Conservation (phyloP, 2,888 invertebrate species). For the Altica lythri region DNA sequence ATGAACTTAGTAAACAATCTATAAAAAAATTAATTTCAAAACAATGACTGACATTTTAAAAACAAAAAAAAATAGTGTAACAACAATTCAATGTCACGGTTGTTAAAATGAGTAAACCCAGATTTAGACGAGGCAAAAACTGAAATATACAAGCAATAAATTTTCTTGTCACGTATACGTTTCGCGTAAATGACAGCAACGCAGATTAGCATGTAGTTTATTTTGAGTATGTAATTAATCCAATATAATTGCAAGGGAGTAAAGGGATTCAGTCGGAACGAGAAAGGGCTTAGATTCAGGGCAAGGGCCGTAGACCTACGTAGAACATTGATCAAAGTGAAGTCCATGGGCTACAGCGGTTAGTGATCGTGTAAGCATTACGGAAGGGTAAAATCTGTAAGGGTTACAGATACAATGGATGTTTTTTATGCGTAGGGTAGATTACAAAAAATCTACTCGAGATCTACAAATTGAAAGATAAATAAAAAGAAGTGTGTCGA, state of each 20-base stretch:
- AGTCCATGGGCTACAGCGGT: background rate
- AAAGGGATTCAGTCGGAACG: constrained; percentile 14
- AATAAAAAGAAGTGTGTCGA: too few species aligned
- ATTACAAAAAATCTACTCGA: too few species aligned
- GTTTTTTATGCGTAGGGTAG: too few species aligned
- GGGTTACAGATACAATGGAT: too few species aligned
- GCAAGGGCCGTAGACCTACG: background rate
- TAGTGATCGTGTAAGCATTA: background rate
- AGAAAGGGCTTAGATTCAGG: background rate
- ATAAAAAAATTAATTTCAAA: too few species aligned
- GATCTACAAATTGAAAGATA: too few species aligned
- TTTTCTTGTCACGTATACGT: constrained; percentile 17
- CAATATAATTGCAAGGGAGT: constrained; percentile 20
- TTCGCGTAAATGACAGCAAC: constrained; percentile 13
- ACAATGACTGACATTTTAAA: too few species aligned
- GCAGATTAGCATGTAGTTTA: constrained; percentile 23
- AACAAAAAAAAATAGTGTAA: too few species aligned
- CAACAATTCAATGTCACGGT: too few species aligned
- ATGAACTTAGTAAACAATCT: too few species aligned
- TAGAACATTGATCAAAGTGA: background rate
- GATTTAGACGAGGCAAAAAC: too few species aligned
- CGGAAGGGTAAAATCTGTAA: background rate
- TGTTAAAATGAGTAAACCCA: too few species aligned
- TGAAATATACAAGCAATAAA: constrained; percentile 16
- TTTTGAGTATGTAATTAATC: constrained; percentile 24